These are phyloP conservation scores for Pangasius mekongensis DNA, from an alignment of 2,797 vertebrate species.

Conservation along the genomic window DNA sequence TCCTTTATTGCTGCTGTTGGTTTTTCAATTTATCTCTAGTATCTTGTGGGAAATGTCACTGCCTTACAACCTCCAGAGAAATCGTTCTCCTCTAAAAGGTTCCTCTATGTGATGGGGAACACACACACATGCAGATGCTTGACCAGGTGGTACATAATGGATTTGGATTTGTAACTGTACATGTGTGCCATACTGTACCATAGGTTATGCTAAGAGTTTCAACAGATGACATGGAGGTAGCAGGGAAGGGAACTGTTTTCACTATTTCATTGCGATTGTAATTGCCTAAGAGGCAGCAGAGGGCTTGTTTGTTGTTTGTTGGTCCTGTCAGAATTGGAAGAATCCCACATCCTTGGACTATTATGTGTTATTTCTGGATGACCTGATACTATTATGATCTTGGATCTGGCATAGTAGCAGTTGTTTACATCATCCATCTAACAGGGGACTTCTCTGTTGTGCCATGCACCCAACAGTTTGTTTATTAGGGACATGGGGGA, in stretches of 20 bases:
- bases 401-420: constrained; percentile 22
- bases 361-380: neutral
- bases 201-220: neutral
- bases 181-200: neutral
- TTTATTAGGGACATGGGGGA: constrained; percentile 12
- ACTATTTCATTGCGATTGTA: neutral
- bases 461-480: constrained; percentile 11
- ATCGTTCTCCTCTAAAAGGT: neutral
- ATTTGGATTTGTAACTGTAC: neutral
- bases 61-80: neutral
- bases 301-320: neutral
- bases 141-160: neutral
- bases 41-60: neutral
- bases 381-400: neutral
- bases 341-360: neutral
- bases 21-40: neutral
- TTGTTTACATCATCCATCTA: constrained; percentile 23
- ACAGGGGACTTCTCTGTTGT: constrained; percentile 26
- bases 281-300: neutral
- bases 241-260: neutral
- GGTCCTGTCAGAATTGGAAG: neutral
- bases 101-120: neutral
- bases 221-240: neutral
- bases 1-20: neutral
- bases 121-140: neutral